Evolutionary conservation across 2,113 vertebrate species (phyloP).

Genomic region (Mormoops blainvillei): DNA sequence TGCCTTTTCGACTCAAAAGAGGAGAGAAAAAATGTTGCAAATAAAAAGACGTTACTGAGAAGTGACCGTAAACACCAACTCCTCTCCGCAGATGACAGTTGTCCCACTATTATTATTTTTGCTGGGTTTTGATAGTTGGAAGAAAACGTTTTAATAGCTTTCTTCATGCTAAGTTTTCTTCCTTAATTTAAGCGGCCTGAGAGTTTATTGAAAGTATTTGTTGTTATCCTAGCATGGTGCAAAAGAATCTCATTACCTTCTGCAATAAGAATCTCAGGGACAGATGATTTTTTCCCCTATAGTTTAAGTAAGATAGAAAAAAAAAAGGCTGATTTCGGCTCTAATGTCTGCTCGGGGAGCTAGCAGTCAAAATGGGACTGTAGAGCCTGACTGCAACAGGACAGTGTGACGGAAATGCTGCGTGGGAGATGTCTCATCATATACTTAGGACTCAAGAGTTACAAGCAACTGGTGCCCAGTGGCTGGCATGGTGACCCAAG

Average conservation of each 20-base stretch:
- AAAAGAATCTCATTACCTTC: background rate
- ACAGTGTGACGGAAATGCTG: background rate
- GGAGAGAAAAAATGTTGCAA: background rate
- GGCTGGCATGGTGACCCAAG: background rate
- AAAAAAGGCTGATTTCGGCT: background rate
- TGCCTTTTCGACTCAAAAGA: background rate
- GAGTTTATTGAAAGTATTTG: slow-evolving; percentile 11
- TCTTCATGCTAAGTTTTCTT: background rate
- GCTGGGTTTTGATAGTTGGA: background rate
- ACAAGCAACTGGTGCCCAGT: background rate
- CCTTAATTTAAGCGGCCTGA: background rate
- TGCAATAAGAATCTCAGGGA: slow-evolving; percentile 38
- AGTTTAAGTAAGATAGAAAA: background rate
- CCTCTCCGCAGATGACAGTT: background rate
- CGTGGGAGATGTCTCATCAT: background rate
- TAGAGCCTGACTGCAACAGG: background rate
- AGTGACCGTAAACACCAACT: background rate
- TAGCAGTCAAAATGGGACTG: background rate
- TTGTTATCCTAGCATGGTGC: background rate
- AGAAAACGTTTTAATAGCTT: background rate
- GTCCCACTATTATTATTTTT: background rate
- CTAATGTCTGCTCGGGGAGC: background rate
- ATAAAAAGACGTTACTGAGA: background rate
- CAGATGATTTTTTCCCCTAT: background rate
- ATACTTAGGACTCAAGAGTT: background rate